A percentile compares a stretch with the other conserved stretches of the same genome.
These are phyloP conservation scores for Salarias fasciatus DNA, from an alignment of 2,797 vertebrate species.

Conservation along the genomic window DNA sequence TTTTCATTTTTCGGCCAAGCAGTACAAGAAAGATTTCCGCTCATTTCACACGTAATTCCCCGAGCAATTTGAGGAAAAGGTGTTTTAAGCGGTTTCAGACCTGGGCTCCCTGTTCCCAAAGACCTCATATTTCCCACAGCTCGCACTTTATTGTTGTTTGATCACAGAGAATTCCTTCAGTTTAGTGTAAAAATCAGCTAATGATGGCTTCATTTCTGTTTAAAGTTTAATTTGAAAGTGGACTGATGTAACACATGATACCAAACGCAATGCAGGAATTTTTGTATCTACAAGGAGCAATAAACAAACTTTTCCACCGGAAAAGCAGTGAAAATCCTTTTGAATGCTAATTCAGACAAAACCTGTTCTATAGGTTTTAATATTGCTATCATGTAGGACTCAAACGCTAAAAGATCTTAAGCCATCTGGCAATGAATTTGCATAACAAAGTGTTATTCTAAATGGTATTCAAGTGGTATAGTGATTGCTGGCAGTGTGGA, in stretches of 20 bases:
- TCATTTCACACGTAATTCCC: not conserved
- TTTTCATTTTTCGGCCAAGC: not conserved
- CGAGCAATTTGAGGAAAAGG: too few species aligned
- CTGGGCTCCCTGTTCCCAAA: too few species aligned
- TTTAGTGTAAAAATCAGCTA: too few species aligned
- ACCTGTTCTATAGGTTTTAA: constrained; percentile 16
- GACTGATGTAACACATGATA: too few species aligned
- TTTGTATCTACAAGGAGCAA: too few species aligned
- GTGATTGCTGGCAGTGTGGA: constrained; percentile 29
- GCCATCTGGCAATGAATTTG: constrained; percentile 48
- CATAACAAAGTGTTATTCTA: constrained; percentile 40
- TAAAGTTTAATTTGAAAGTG: too few species aligned
- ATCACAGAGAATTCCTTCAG: too few species aligned
- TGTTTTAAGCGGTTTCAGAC: too few species aligned
- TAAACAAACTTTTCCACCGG: not conserved
- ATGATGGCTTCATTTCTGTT: too few species aligned
- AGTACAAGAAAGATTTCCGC: not conserved
- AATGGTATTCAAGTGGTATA: constrained; percentile 31
- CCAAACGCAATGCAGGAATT: not conserved
- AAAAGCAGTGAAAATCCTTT: not conserved
- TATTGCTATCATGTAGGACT: constrained; percentile 33
- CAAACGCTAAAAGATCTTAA: constrained; percentile 37
- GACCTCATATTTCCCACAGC: too few species aligned
- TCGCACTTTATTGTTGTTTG: too few species aligned
- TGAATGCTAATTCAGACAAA: constrained; percentile 18